These are phyloP conservation scores for Ophonus ardosiacus DNA, from an alignment of 2,888 invertebrate genomes.

Conservation along the genomic window DNA sequence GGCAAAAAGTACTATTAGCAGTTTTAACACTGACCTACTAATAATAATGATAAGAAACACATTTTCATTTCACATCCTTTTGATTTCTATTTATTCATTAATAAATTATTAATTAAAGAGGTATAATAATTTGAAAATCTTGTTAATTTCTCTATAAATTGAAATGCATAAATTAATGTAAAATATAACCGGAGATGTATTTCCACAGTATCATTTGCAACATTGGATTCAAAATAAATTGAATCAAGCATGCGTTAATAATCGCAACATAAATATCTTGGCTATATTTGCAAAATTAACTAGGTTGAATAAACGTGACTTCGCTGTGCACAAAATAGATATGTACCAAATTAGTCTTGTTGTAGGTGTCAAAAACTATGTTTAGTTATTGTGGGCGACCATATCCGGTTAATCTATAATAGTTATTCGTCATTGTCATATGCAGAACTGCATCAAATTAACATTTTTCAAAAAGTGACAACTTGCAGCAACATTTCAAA, in stretches of 20 bases:
- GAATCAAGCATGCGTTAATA: neutral
- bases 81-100: no score
- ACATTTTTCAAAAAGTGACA: neutral
- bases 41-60: no score
- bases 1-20: no score
- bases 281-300: conserved; percentile 13
- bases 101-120: no score
- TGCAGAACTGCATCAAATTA: neutral
- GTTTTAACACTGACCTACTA: no score
- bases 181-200: neutral
- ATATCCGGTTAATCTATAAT: neutral
- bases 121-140: no score
- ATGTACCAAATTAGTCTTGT: neutral
- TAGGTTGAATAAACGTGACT: neutral
- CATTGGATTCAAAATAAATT: conserved; percentile 3
- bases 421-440: neutral
- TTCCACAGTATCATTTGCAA: neutral
- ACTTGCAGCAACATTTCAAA: no score
- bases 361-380: conserved; percentile 6
- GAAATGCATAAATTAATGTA: neutral
- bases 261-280: neutral
- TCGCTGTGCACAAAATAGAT: neutral
- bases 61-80: no score
- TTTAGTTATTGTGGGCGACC: neutral
- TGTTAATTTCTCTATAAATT: neutral